Conservation (phyloP, 2,113 vertebrate genomes). For the Actenoides hombroni region DNA sequence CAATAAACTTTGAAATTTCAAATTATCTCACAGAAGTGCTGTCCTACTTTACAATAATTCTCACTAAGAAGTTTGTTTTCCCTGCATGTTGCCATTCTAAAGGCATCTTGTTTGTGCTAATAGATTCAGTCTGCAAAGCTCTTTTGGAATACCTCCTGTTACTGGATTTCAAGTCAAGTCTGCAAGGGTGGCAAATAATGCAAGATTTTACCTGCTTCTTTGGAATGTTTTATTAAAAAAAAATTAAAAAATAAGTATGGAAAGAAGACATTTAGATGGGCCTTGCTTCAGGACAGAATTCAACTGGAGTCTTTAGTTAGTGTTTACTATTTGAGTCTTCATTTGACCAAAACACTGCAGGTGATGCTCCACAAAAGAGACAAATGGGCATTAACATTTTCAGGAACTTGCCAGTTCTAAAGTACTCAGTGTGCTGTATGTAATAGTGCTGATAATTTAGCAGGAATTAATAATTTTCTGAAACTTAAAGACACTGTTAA, state of each 20-base stretch:
- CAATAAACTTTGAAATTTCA: not conserved
- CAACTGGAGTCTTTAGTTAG: not conserved
- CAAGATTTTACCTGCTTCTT: not conserved
- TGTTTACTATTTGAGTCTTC: not conserved
- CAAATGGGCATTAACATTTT: not conserved
- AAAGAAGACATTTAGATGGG: not conserved
- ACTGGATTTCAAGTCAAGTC: not conserved
- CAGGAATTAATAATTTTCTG: not conserved
- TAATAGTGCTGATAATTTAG: not conserved
- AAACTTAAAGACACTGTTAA: not conserved
- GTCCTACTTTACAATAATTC: not conserved
- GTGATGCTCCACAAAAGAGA: not conserved
- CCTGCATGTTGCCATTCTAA: not conserved
- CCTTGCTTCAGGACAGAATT: not conserved
- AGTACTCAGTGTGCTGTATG: not conserved
- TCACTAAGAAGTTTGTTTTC: not conserved
- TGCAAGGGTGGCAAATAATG: not conserved
- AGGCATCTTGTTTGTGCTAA: not conserved
- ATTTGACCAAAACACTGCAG: not conserved
- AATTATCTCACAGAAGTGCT: not conserved
- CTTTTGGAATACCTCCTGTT: not conserved
- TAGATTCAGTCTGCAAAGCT: not conserved
- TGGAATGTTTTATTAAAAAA: not conserved
- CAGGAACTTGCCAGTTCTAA: not conserved
- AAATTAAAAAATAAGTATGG: not conserved